Conservation (phyloP, 2,113 vertebrate species). For the Eulemur rufifrons region DNA sequence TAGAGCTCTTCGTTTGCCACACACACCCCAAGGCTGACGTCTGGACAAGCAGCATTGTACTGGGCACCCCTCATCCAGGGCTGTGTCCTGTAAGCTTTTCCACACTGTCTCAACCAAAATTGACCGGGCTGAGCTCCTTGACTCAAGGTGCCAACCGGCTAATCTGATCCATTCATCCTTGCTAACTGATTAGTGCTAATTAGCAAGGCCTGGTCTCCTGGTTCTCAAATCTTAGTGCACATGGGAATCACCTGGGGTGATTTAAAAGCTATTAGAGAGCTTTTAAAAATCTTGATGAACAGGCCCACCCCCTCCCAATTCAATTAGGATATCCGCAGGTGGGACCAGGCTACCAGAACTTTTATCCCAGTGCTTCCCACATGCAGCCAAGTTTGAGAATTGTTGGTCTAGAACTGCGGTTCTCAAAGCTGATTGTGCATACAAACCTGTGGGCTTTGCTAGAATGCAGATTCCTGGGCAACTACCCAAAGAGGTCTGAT, state of each 20-base stretch:
- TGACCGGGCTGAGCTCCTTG: neutral
- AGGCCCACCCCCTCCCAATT: neutral
- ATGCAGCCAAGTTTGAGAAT: neutral
- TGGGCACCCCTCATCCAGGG: neutral
- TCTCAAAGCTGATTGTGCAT: neutral
- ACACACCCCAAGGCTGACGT: rapidly evolving
- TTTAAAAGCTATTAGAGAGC: neutral
- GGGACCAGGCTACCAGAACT: neutral
- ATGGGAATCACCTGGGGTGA: neutral
- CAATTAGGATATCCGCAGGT: neutral
- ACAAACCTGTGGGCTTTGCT: neutral
- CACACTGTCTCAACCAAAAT: neutral
- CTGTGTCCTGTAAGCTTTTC: neutral
- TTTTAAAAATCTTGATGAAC: neutral
- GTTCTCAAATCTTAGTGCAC: neutral
- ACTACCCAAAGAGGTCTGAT: neutral
- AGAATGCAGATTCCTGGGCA: neutral
- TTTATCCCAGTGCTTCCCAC: neutral
- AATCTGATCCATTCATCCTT: neutral
- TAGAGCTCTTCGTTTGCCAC: neutral
- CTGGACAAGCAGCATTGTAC: neutral
- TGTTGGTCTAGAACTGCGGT: neutral
- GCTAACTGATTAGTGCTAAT: neutral
- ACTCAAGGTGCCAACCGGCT: slow-evolving; percentile 2
- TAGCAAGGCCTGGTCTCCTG: neutral